These are phyloP conservation scores for Desmodus rotundus DNA, from an alignment of 2,113 vertebrate species.

Conservation along the genomic window DNA sequence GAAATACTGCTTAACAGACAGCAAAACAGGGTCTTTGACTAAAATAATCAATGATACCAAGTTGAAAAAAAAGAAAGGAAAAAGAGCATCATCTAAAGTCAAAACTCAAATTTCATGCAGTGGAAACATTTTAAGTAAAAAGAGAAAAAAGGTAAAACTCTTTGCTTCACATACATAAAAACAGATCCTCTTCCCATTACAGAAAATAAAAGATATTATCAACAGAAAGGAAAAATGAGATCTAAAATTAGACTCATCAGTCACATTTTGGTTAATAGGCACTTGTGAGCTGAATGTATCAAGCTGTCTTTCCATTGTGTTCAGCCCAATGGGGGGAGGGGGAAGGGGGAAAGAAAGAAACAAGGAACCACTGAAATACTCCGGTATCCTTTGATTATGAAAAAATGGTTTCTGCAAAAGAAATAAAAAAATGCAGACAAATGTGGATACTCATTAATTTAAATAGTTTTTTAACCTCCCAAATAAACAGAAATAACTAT, in stretches of 20 bases:
- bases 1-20: conserved; percentile 46
- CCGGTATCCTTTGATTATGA: background rate
- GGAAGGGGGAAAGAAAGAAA: background rate
- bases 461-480: background rate
- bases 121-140: conserved; percentile 36
- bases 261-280: background rate
- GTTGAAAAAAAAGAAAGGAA: background rate
- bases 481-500: conserved; percentile 33
- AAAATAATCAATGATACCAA: conserved; percentile 46
- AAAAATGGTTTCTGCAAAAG: conserved; percentile 7
- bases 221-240: conserved; percentile 12
- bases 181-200: background rate
- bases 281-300: conserved; percentile 13
- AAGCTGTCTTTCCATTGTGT: background rate
- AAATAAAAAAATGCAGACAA: background rate
- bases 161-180: conserved; percentile 29
- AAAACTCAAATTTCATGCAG: conserved; percentile 53
- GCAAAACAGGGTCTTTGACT: conserved; percentile 1
- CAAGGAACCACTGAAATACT: background rate
- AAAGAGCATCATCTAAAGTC: conserved; percentile 12
- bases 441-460: background rate
- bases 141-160: conserved; percentile 9
- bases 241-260: conserved; percentile 41
- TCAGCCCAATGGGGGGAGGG: background rate
- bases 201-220: conserved; percentile 34